Evolutionary conservation across 1,140 invertebrate genomes (phyloP), one percentile per base, ranked within the genome.

Genomic region (Drosophila lacteicornis): DNA sequence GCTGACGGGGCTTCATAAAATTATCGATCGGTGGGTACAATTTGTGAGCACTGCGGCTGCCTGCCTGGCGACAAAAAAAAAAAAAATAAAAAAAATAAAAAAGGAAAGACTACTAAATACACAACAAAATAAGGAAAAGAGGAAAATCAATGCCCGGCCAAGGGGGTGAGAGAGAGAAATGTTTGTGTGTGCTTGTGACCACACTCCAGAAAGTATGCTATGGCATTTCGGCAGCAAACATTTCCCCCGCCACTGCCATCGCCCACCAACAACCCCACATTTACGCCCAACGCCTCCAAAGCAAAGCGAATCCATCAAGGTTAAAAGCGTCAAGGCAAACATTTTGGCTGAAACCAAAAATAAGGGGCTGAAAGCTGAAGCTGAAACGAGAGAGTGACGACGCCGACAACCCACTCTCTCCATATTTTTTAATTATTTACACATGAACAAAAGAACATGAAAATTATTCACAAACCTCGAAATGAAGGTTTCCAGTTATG

Each of bases 161-260:
- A 53, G 49, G 59, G 62, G 61, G 59, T 33, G 46, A 42, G 36
- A 33, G 30, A 40, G 60, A 43, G 36, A 25, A 19, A 56, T 47
- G 63, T 56, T 33, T 22, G 36, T 42, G n/a, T 57, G 68, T 49
- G 42, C 38, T 57, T 58, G 70, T 40, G 50, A 46, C 25, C 36
- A 51, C 76, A 75, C 69, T 65, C 75, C 57, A 77, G 81, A 79
- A 82, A 88, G 80, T 87, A 88, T 87, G 83, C 84, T 83, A 82
- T 58, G 74, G 27, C 61, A 84, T 77, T 77, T 68, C 19, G 33
- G 22, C 50, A 73, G 47, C 74, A 66, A 53, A 75, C 53, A 58
- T n/a, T 58, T 17, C 27, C n/a, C n/a, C 1, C 17, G 19, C 8
- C 58, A 25, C 50, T 4, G 30, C 30, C 30, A 8, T 3, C 33